phyloP scores from a whole-genome alignment of 1,140 invertebrate species.

The Drosophila nigrodunni region DNA sequence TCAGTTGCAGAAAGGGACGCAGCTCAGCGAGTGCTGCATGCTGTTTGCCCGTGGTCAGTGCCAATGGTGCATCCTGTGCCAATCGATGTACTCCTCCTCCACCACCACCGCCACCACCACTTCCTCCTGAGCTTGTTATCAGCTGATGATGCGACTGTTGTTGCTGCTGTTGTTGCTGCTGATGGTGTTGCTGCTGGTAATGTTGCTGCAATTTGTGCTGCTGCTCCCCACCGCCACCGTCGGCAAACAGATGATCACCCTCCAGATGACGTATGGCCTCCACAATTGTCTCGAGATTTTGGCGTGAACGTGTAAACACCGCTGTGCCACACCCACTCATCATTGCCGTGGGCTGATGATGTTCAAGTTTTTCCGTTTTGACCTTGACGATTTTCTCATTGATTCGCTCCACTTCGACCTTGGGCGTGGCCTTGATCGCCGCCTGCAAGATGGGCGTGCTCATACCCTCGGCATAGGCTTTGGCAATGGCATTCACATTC shows the following conservation, averaged over 20 bases:
- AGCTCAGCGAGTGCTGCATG: constrained; percentile 87
- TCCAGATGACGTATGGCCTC: constrained; percentile 98
- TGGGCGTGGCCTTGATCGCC: constrained; percentile 93
- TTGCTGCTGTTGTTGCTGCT: constrained; percentile 27
- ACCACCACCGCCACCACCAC: neutral
- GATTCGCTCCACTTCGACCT: constrained; percentile 90
- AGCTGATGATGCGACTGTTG: constrained; percentile 58
- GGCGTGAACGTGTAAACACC: constrained; percentile 89
- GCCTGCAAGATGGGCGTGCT: constrained; percentile 89
- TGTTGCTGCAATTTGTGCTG: constrained; percentile 78
- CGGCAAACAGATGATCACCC: constrained; percentile 95
- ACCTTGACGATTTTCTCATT: constrained; percentile 80
- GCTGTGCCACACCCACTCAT: constrained; percentile 52
- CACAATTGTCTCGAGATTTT: constrained; percentile 98
- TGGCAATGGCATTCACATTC: constrained; percentile 82
- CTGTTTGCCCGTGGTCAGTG: constrained; percentile 87
- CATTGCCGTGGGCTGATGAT: constrained; percentile 37
- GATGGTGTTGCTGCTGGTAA: constrained; percentile 35
- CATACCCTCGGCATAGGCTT: constrained; percentile 80
- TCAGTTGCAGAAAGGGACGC: constrained; percentile 88
- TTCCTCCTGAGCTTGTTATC: constrained; percentile 33
- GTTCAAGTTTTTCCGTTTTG: constrained; percentile 74
- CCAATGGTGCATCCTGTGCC: constrained; percentile 89
- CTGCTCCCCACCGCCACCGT: constrained; percentile 89
- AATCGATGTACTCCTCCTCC: constrained; percentile 37